Base-by-base conservation (phyloP, 2,113 vertebrate species). In the Coracopsis vasa region DNA sequence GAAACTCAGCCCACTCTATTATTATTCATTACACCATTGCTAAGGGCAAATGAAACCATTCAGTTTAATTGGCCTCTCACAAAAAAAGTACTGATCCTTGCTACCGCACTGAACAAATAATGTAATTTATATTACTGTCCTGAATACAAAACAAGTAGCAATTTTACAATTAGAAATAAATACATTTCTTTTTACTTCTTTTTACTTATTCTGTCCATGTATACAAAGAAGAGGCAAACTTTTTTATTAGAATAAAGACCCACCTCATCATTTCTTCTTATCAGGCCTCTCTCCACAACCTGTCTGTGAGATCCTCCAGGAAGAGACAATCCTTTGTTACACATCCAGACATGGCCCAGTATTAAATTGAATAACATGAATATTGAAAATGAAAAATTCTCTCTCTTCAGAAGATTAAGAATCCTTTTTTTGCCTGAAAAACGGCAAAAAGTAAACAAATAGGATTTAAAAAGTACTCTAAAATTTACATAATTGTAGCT, bases 11-110 rank as follows among this genome's bases (percentile, higher is more conserved):
- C 64, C 83, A 56, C 50, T 80, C 28, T 54, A 25, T 88, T 94
- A 71, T 64, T 87, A 42, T 64, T 93, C 61, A 53, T 90, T 90
- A 71, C 31, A 75, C 27, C 41, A 24, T n/a, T 66, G 37, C 61
- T 79, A 65, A 92, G 60, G 81, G n/a, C 61, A 95, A 86, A 95
- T 72, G 35, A 91, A 80, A 80, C 39, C 39, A 88, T 66, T 69
- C 2, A 0, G 45, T 90, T 94, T 93, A 92, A 94, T 81, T 1
- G 0, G 21, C 20, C 18, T 61, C 56, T 75, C 42, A 58, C 25
- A 82, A 80, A 87, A 96, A 80, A 86, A 35, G 21, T 47, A 51
- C 58, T 47, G 62, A 80, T 83, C 81, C 67, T 90, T 77, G 35
- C 54, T 91, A 90, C 25, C 53, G 66, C 44, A 65, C 33, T 60